Evolutionary conservation across 2,797 vertebrate species (phyloP).

Genomic region (Kryptolebias ocellatus): DNA sequence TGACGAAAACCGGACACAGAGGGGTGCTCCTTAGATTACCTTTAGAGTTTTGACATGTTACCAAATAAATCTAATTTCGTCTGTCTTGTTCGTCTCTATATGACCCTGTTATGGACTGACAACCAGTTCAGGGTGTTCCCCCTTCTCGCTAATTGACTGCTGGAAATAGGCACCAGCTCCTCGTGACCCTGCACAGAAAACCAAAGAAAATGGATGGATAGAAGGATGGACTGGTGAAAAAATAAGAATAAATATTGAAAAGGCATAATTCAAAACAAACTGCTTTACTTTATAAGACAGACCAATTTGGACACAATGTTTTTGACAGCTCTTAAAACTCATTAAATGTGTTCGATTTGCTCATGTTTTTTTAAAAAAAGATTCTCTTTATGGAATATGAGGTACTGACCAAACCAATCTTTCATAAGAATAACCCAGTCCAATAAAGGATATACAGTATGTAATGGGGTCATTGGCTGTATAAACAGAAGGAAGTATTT

Average conservation of each 20-base stretch:
- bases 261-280: slow-evolving; percentile 28
- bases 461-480: slow-evolving; percentile 4
- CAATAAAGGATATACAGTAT: slow-evolving; percentile 7
- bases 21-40: too few species aligned
- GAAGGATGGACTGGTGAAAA: slow-evolving; percentile 20
- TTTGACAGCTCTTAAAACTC: slow-evolving; percentile 9
- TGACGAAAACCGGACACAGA: too few species aligned
- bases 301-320: slow-evolving; percentile 9
- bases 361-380: slow-evolving; percentile 3
- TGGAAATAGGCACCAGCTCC: too few species aligned
- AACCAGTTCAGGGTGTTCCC: too few species aligned
- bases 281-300: slow-evolving; percentile 5
- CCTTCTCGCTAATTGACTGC: too few species aligned
- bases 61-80: too few species aligned
- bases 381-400: slow-evolving; percentile 4
- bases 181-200: neutral
- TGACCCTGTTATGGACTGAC: too few species aligned
- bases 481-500: slow-evolving; percentile 44
- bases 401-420: slow-evolving; percentile 18
- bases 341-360: slow-evolving; percentile 9
- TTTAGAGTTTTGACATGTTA: too few species aligned
- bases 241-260: slow-evolving; percentile 19
- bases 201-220: neutral
- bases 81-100: too few species aligned
- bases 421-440: neutral